These are phyloP conservation scores for Chunga burmeisteri DNA, from an alignment of 2,113 vertebrate genomes.

Conservation along the genomic window DNA sequence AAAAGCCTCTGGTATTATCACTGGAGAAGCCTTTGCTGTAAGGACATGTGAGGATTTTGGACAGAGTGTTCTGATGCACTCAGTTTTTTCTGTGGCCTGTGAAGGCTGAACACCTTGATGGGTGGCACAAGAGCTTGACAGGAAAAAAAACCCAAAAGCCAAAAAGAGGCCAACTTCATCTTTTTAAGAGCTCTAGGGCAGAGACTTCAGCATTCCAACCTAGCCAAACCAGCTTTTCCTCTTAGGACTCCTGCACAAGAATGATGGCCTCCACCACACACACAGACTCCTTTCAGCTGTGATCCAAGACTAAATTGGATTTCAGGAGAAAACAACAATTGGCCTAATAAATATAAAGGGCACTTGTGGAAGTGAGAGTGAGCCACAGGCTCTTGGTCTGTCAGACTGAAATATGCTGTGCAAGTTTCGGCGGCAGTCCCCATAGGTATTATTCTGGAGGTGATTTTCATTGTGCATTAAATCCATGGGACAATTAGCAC, in stretches of 20 bases:
- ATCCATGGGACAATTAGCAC: not conserved
- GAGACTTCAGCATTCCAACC: not conserved
- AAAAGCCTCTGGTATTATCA: not conserved
- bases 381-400: not conserved
- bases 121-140: not conserved
- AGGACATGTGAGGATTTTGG: not conserved
- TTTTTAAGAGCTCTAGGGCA: not conserved
- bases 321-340: not conserved
- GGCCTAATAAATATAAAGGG: not conserved
- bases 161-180: not conserved
- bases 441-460: not conserved
- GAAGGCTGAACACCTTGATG: not conserved
- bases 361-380: not conserved
- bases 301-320: not conserved
- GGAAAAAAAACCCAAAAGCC: not conserved
- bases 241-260: not conserved
- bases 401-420: not conserved
- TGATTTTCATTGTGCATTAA: not conserved
- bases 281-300: not conserved
- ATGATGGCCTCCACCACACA: not conserved
- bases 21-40: conserved; percentile 3
- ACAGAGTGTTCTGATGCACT: not conserved
- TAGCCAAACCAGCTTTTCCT: not conserved
- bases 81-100: not conserved
- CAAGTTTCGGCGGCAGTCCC: not conserved